phyloP scores from a whole-genome alignment of 1,140 invertebrate species.

The Pseudomyrmex concolor region DNA sequence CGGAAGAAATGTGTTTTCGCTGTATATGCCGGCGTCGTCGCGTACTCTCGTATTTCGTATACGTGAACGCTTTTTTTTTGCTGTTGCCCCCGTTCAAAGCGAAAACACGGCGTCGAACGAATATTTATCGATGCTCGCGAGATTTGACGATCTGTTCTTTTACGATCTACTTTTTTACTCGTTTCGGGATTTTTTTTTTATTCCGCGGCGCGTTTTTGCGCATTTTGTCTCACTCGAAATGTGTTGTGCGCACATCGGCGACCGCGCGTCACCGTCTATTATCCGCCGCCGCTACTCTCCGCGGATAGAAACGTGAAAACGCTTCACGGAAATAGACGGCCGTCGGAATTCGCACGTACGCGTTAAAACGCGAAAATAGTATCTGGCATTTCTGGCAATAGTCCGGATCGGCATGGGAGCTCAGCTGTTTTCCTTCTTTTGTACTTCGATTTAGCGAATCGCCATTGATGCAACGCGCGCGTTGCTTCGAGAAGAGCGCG shows the following conservation, averaged over 20 bases:
- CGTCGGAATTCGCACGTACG: conserved; percentile 20
- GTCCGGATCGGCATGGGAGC: neutral
- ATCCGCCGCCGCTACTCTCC: neutral
- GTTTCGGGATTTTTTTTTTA: neutral
- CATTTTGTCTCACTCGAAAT: conserved; percentile 2
- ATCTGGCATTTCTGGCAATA: conserved; percentile 33
- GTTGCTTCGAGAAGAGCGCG: no score
- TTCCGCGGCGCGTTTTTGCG: neutral
- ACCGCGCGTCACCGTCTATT: neutral
- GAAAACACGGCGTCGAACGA: conserved; percentile 20
- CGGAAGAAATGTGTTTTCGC: conserved; percentile 67
- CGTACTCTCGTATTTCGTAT: conserved; percentile 11
- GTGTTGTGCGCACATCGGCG: neutral
- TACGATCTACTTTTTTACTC: neutral
- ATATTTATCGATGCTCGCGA: conserved; percentile 40
- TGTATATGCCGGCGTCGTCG: neutral
- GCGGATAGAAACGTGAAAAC: conserved; percentile 24
- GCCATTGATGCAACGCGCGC: no score
- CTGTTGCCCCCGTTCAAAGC: conserved; percentile 13
- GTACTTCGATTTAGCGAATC: neutral
- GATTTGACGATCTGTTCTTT: conserved; percentile 12
- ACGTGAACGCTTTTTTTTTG: neutral
- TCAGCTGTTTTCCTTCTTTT: conserved; percentile 1
- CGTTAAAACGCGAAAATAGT: conserved; percentile 58
- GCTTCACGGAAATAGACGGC: conserved; percentile 50